Evolutionary conservation across 2,888 invertebrate genomes (phyloP), one percentile per base, ranked within the genome.

Genomic region (Habrosyne pyritoides): DNA sequence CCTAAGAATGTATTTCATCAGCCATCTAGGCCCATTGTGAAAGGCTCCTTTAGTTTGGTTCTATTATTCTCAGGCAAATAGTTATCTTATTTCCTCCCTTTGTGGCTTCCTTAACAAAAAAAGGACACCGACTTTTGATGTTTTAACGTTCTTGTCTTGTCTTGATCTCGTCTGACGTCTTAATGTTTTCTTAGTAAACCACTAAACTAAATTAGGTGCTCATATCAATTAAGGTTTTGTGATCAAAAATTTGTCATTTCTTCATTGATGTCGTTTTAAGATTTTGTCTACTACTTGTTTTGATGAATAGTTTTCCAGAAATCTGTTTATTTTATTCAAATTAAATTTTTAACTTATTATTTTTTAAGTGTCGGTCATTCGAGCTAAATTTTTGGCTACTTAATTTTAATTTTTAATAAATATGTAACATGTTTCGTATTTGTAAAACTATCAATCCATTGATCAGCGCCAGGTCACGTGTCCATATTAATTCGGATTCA

Each of bases 401-500:
- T n/a, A 24, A 47, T 49, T 26, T 26, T 14, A 26, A 8, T 22
- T 22, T n/a, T 4, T 14, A 49, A 6, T 7, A 24, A 18, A 26
- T 28, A 14, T 10, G 18, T 8, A 28, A n/a, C 6, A 18, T 28
- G 18, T 26, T 14, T 28, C 10, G 5, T 18, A 26, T 18, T n/a
- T n/a, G 14, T 36, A 36, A 42, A 2, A 42, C 1, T 6, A 8
- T 2, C 0, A 18, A 18, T 42, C 14, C n/a, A 18, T 42, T 42
- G 18, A 18, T 42, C 18, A 21, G 30, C 18, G 49, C 14, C 49
- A 8, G 26, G 26, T 49, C 49, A 49, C 28, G 28, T 50, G 21
- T 50, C 14, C 26, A 28, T 50, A 28, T 48, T 48, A 18, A 48
- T 8, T n/a, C 48, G 18, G 10, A 42, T 42, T 42, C n/a, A 42